Conservation (phyloP, 2,113 vertebrate genomes). For the Carassius carassius region DNA sequence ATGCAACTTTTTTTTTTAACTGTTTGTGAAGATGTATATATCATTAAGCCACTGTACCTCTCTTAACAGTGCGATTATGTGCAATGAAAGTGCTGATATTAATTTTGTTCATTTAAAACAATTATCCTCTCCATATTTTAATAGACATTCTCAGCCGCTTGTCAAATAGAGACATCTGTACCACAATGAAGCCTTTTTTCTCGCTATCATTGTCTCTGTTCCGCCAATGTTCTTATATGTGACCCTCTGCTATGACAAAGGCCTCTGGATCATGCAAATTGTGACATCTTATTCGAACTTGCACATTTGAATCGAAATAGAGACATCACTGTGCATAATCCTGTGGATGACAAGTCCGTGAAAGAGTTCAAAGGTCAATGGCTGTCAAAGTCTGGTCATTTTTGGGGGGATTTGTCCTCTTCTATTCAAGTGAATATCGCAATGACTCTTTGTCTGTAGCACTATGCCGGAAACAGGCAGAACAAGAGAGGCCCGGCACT, state of each 20-base stretch:
- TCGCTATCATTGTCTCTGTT: constrained; percentile 10
- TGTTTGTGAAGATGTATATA: constrained; percentile 22
- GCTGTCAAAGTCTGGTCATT: constrained; percentile 50
- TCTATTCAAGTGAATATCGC: constrained; percentile 41
- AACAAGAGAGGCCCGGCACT: constrained; percentile 36
- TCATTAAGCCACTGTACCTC: constrained; percentile 27
- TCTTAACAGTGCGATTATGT: constrained; percentile 41
- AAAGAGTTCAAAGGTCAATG: constrained; percentile 46
- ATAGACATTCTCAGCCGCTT: constrained; percentile 35
- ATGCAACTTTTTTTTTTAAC: constrained; percentile 33
- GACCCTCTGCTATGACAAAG: constrained; percentile 16
- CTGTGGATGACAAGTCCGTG: constrained; percentile 44
- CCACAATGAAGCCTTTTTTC: constrained; percentile 23
- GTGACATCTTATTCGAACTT: not conserved
- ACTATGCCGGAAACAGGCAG: constrained; percentile 47
- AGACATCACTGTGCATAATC: constrained; percentile 49
- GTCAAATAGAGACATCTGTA: constrained; percentile 37
- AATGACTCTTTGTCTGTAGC: constrained; percentile 39
- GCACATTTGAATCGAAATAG: constrained; percentile 45
- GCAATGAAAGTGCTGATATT: constrained; percentile 33
- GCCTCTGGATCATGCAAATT: not conserved
- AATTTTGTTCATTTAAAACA: constrained; percentile 44
- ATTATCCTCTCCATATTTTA: constrained; percentile 34
- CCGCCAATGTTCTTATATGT: not conserved
- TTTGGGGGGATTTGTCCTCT: constrained; percentile 35